Evolutionary conservation across 2,888 invertebrate genomes (phyloP).

Genomic region (Drosophila leonis): DNA sequence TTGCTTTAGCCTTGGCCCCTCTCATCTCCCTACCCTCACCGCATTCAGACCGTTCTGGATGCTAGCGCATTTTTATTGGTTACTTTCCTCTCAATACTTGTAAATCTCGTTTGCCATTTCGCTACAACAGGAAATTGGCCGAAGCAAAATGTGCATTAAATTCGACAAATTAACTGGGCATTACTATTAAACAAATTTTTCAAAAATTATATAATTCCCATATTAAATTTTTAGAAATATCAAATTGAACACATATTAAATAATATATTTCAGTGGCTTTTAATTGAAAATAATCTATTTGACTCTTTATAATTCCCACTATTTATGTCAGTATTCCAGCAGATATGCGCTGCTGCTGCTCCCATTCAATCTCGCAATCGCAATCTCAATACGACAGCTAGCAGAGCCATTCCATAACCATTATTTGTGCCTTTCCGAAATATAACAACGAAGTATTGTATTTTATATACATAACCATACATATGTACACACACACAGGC

Average conservation of each 20-base stretch:
- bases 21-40: background rate
- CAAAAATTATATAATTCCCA: background rate
- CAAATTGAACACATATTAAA: too few relatives aligned
- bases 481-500: background rate
- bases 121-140: constrained; percentile 21
- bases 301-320: constrained; percentile 15
- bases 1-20: constrained; percentile 36
- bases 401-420: constrained; percentile 68
- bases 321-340: constrained; percentile 26
- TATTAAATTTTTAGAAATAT: background rate
- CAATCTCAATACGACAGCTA: constrained; percentile 74
- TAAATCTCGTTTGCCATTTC: constrained; percentile 72
- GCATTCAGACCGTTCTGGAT: constrained; percentile 3
- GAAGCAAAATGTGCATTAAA: constrained; percentile 11
- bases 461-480: too few relatives aligned
- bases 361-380: constrained; percentile 65
- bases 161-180: constrained; percentile 29
- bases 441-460: constrained; percentile 70
- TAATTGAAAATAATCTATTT: constrained; percentile 21
- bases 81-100: constrained; percentile 67
- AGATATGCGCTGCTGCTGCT: constrained; percentile 20
- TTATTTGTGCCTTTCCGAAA: constrained; percentile 80
- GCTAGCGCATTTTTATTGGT: constrained; percentile 34
- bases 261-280: background rate
- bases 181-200: background rate